Percentiles rank a stretch among this genome's conserved stretches.
These are phyloP conservation scores for Siderastrea siderea DNA, from an alignment of 92 coral and sea anemone species.

Conservation along the genomic window DNA sequence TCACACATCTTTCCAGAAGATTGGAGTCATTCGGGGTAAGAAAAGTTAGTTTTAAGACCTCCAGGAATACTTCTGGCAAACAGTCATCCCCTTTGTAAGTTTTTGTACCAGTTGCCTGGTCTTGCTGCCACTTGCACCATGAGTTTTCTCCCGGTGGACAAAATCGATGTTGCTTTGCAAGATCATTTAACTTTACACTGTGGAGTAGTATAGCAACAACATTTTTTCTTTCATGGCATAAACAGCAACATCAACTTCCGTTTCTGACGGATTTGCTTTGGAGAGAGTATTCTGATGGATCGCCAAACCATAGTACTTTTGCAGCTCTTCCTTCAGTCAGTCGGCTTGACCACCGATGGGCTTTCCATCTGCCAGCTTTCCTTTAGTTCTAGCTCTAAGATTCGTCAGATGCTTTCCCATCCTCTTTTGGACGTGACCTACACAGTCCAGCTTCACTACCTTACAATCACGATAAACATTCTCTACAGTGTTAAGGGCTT, in stretches of 20 bases:
- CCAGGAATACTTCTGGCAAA: background rate
- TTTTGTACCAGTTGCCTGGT: background rate
- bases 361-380: background rate
- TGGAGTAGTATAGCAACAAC: background rate
- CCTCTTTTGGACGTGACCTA: no score
- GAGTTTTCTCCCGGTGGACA: background rate
- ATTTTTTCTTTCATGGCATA: background rate
- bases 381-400: no score
- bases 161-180: background rate
- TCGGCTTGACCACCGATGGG: background rate
- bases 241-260: background rate
- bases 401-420: background rate
- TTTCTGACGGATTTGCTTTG: no score
- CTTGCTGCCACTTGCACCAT: slow-evolving; percentile 5
- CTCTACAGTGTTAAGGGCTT: background rate
- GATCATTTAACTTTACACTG: background rate
- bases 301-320: background rate
- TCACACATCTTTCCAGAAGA: slow-evolving; percentile 3
- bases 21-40: background rate
- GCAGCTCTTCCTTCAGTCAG: background rate
- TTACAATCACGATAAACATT: background rate
- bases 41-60: background rate
- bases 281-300: no score
- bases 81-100: background rate
- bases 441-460: background rate